Evolutionary conservation across 2,888 invertebrate species (phyloP).

Genomic region (Gisinianus flammeolus): DNA sequence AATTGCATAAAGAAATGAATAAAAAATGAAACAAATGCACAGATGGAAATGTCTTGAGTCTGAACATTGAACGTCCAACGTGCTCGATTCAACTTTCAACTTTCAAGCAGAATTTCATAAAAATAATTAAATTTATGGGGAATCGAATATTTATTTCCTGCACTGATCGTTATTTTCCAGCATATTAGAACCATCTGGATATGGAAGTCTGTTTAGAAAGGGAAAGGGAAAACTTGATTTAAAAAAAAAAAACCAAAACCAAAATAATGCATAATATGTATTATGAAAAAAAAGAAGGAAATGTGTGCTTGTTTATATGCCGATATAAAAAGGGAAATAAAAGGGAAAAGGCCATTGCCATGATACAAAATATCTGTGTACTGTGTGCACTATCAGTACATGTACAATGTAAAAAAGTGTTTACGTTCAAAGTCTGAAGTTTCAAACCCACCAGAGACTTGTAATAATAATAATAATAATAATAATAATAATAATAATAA

Average conservation of each 20-base stretch:
- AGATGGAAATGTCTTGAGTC: too few relatives aligned
- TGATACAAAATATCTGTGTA: not conserved
- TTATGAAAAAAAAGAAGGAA: too few relatives aligned
- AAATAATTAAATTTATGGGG: not conserved
- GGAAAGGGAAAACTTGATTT: not conserved
- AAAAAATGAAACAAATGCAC: too few relatives aligned
- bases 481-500: not conserved
- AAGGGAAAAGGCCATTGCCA: not conserved
- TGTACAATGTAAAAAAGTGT: not conserved
- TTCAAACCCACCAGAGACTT: not conserved
- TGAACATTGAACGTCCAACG: too few relatives aligned
- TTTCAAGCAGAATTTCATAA: not conserved
- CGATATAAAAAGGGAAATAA: not conserved
- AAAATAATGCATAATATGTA: not conserved
- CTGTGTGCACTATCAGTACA: not conserved
- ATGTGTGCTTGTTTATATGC: too few relatives aligned
- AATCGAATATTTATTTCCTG: slow-evolving; percentile 4
- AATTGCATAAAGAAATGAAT: too few relatives aligned
- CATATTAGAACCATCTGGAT: slow-evolving; percentile 9
- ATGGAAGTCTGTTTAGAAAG: not conserved
- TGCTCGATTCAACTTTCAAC: not conserved
- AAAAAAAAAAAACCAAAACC: not conserved
- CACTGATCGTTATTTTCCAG: not conserved
- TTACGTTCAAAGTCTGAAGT: not conserved
- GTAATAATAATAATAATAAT: not conserved